phyloP scores from a whole-genome alignment of 2,113 vertebrate genomes.

The Myodes glareolus region DNA sequence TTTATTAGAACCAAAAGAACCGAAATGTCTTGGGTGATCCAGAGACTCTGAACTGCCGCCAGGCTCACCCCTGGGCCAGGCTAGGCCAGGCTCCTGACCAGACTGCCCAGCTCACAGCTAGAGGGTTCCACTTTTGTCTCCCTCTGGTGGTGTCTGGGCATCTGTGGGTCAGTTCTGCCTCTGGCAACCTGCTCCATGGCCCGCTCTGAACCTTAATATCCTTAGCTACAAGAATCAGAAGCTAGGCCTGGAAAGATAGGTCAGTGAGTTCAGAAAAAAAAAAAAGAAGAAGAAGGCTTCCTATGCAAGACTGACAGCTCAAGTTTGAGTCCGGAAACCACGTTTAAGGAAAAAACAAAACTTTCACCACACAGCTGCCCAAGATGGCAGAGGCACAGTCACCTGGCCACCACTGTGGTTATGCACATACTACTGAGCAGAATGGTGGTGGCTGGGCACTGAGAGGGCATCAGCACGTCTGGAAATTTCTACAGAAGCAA shows the following conservation, averaged over 20 bases:
- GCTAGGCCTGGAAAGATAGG: background rate
- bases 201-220: slow-evolving; percentile 12
- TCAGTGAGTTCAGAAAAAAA: background rate
- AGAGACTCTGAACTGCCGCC: background rate
- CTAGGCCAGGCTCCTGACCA: background rate
- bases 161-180: background rate
- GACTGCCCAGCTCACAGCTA: background rate
- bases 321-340: background rate
- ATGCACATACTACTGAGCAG: slow-evolving; percentile 83
- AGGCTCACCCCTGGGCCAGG: background rate
- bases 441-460: slow-evolving; percentile 94
- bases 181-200: background rate
- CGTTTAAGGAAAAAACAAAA: background rate
- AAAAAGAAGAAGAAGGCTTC: background rate
- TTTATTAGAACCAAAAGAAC: slow-evolving; percentile 14
- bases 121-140: background rate
- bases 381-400: background rate
- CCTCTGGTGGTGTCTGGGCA: background rate
- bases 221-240: slow-evolving; percentile 13
- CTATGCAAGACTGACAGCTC: background rate
- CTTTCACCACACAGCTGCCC: background rate
- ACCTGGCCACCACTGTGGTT: background rate
- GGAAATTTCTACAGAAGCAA: slow-evolving; percentile 96
- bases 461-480: slow-evolving; percentile 94
- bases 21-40: slow-evolving; percentile 11